Percentiles rank a stretch among this genome's conserved stretches.
phyloP scores from a whole-genome alignment of 2,888 invertebrate species.

The Rhagonycha fulva region DNA sequence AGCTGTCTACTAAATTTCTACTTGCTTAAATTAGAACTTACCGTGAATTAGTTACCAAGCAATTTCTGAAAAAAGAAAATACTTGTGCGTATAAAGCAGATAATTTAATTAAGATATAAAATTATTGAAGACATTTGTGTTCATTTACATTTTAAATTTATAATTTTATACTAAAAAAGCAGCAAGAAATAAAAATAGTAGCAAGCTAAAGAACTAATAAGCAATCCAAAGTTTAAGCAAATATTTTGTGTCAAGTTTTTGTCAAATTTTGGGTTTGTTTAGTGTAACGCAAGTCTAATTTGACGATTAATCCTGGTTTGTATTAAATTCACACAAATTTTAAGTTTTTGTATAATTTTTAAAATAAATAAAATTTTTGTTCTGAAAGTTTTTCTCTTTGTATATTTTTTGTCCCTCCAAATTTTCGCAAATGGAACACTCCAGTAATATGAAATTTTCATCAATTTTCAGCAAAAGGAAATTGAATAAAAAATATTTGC shows the following conservation, averaged over 20 bases:
- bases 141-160: neutral
- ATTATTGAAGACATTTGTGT: neutral
- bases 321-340: too few relatives aligned
- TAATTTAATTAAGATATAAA: neutral
- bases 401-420: too few relatives aligned
- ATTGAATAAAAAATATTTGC: too few relatives aligned
- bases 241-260: neutral
- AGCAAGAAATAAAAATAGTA: neutral
- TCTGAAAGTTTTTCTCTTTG: too few relatives aligned
- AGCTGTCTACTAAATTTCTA: neutral
- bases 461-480: too few relatives aligned
- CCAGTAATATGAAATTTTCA: too few relatives aligned
- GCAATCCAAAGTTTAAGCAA: neutral
- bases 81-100: neutral
- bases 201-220: neutral
- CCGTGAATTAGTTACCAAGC: constrained; percentile 3
- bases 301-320: too few relatives aligned
- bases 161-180: neutral
- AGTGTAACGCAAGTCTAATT: neutral
- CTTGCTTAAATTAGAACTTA: constrained; percentile 4
- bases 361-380: too few relatives aligned
- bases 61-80: constrained; percentile 5
- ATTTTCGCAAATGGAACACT: too few relatives aligned
- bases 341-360: too few relatives aligned
- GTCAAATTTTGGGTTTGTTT: neutral